Base-by-base conservation (phyloP, 2,113 vertebrate species). In the Hippoglossus stenolepis region DNA sequence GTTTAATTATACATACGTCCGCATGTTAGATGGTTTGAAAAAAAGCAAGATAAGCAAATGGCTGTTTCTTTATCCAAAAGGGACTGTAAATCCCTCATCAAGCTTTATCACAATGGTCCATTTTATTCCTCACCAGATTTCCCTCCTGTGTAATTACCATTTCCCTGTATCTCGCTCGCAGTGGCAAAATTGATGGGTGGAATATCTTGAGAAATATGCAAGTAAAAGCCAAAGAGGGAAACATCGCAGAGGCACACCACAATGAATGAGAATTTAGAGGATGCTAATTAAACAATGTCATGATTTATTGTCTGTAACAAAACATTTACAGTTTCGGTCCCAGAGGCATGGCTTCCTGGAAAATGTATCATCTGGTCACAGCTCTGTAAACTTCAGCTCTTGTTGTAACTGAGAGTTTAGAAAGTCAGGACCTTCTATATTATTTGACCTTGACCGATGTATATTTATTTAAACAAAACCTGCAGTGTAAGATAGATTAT, bases 301-400 rank as follows among this genome's bases (percentile, higher is more conserved):
- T 92, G 90, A 92, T 91, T 92, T 94, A 91, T 76, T 65, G 80
- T 59, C 80, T 64, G 85, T 85, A 89, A 88, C 71, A 84, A 88
- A 84, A 86, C 79, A 80, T 73, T 85, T 83, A 84, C 70, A 73
- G 83, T 78, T 90, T 85, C 49, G 38, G 54, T 72, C 73, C 86
- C 75, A 77, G 76, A 88, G 68, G 83, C 77, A 75, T 70, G 68
- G 77, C 78, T 87, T 92, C 83, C 79, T 85, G 83, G 87, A 88
- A 88, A 89, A 85, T 84, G 51, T 74, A 84, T 62, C 45, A 70
- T 82, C 85, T 86, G 69, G 87, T 89, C 72, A 83, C 62, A 68
- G 72, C 74, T 71, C 68, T 69, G 79, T 72, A 20, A 70, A 75
- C 71, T 62, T 67, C 70, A 72, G 26, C 79, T 79, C 53, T 64